A percentile compares a stretch with the other conserved stretches of the same genome.
These are phyloP conservation scores for Nycticorax nycticorax DNA, from an alignment of 2,113 vertebrate species.

Conservation along the genomic window DNA sequence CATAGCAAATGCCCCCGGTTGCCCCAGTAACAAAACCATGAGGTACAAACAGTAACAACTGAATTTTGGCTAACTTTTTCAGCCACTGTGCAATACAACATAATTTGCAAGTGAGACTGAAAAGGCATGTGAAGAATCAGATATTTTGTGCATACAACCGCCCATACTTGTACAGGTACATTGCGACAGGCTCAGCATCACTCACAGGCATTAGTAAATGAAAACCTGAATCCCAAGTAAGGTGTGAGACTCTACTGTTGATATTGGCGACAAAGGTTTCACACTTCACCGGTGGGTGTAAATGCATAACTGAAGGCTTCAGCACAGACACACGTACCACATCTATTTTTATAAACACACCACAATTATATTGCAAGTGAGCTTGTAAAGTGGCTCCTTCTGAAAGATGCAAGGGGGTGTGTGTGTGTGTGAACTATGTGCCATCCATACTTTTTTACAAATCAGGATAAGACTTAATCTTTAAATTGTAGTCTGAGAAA, in stretches of 20 bases:
- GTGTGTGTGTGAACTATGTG: not conserved
- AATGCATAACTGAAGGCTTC: not conserved
- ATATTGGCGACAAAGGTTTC: not conserved
- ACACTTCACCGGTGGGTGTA: not conserved
- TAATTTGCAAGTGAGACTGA: not conserved
- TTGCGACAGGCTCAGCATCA: not conserved
- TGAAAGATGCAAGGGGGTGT: not conserved
- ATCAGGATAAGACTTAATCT: not conserved
- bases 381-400: not conserved
- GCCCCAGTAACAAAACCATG: conserved; percentile 14
- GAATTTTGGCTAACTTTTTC: not conserved
- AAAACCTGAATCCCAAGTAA: not conserved
- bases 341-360: not conserved
- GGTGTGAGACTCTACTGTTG: not conserved
- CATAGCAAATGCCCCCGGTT: not conserved
- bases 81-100: not conserved
- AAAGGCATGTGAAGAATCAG: not conserved
- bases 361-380: not conserved
- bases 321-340: not conserved
- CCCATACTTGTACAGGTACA: not conserved
- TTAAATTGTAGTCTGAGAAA: not conserved
- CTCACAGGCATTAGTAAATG: not conserved
- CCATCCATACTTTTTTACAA: not conserved
- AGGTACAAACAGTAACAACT: not conserved
- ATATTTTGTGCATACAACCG: not conserved